A percentile compares a stretch with the other conserved stretches of the same genome.
Evolutionary conservation across 2,113 vertebrate species (phyloP).

Genomic region (Xerus inauris): DNA sequence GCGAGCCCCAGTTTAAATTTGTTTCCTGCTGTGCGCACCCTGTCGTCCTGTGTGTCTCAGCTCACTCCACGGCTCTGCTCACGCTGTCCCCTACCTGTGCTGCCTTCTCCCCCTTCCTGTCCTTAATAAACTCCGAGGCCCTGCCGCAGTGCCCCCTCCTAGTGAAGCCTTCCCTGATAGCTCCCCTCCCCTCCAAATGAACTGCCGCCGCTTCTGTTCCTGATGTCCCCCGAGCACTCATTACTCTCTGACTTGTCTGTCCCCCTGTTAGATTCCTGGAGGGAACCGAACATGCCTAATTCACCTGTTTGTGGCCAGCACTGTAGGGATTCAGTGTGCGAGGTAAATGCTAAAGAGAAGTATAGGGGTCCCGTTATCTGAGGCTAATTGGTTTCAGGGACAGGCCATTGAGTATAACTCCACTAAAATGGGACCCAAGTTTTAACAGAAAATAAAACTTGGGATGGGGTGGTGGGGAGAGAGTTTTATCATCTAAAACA

Average conservation of each 20-base stretch:
- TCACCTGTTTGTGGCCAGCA: conserved; percentile 70
- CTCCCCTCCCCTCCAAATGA: not conserved
- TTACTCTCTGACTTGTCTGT: conserved; percentile 68
- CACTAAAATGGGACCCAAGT: not conserved
- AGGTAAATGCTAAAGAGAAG: conserved; percentile 62
- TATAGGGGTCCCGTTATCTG: not conserved
- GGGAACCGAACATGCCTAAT: conserved; percentile 61
- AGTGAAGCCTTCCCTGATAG: not conserved
- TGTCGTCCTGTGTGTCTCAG: not conserved
- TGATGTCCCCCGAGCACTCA: not conserved
- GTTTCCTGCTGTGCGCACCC: not conserved
- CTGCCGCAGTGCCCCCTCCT: not conserved
- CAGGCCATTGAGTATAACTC: not conserved
- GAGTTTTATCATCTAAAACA: not conserved
- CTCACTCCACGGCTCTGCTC: not conserved
- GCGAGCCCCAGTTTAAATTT: not conserved
- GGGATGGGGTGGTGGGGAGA: not conserved
- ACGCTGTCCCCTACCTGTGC: not conserved
- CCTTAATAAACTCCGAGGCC: not conserved
- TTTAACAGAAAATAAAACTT: not conserved
- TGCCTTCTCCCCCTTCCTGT: not conserved
- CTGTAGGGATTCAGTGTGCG: conserved; percentile 67
- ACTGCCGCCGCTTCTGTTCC: conserved; percentile 22
- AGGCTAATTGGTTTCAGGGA: conserved; percentile 21
- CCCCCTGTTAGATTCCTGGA: conserved; percentile 72